Evolutionary conservation across 2,113 vertebrate genomes (phyloP).

Genomic region (Ictidomys tridecemlineatus): DNA sequence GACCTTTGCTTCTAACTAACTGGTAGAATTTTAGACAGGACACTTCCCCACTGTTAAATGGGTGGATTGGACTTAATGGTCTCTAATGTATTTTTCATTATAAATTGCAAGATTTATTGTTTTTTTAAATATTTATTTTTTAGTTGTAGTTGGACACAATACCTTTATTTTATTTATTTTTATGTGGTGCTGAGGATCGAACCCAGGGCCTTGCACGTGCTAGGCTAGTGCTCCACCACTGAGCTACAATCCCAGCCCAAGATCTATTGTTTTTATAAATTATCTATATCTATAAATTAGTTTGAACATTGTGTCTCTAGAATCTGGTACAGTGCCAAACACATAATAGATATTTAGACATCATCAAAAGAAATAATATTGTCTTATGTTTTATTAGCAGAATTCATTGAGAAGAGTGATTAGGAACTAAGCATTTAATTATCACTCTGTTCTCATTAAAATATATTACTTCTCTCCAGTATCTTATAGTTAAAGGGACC

Average conservation of each 20-base stretch:
- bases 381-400: conserved; percentile 50
- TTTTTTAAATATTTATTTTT: too few species aligned
- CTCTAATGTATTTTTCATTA: not conserved
- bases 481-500: conserved; percentile 2
- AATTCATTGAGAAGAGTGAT: not conserved
- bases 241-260: too few species aligned
- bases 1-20: not conserved
- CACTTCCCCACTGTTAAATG: not conserved
- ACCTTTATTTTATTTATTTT: too few species aligned
- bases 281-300: not conserved
- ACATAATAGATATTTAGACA: not conserved
- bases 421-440: conserved; percentile 23
- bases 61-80: not conserved
- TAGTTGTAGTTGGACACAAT: too few species aligned
- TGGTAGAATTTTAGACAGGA: not conserved
- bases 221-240: too few species aligned
- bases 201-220: too few species aligned
- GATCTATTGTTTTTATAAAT: not conserved
- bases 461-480: not conserved
- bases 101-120: not conserved
- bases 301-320: not conserved
- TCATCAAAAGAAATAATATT: not conserved
- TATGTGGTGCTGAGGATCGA: too few species aligned
- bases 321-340: not conserved
- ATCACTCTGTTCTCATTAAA: not conserved